Evolutionary conservation across 2,113 vertebrate genomes (phyloP), one percentile per base, ranked within the genome.

Genomic region (Entomyzon cyanotis): DNA sequence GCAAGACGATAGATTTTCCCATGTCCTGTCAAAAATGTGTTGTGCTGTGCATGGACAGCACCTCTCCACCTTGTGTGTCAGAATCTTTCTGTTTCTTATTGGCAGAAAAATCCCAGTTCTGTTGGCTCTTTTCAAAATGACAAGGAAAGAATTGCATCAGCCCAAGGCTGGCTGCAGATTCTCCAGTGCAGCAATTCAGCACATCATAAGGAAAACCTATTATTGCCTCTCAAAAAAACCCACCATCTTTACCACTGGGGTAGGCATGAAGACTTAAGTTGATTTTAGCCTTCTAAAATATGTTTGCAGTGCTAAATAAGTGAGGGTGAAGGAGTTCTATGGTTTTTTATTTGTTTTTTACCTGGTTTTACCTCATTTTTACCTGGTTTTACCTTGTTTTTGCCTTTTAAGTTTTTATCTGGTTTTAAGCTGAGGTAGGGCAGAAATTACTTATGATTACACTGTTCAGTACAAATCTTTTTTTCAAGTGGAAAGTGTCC

Each of bases 241-340:
- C 4, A 22, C 14, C n/a, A 15, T 37, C 12, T 23, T 37, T 31
- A 27, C 8, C n/a, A 49, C 3, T 28, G 21, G 30, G 12, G 2
- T 65, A 47, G 56, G 18, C 28, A 11, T 7, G 30, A 70, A 62
- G 23, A 14, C 14, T 62, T 41, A 35, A 3, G 8, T 19, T 47
- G 22, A 41, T 56, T 31, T 53, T 56, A 93, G 16, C 4, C 12
- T 49, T 19, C 22, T 37, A 21, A 83, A 79, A 42, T 17, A 62
- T 2, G 0, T 33, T 87, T 59, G 15, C 7, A 27, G 15, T 35
- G 8, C 2, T 60, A 60, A 71, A 42, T 64, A 60, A 55, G 46
- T 8, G 49, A 58, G 7, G 0, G 1, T 16, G 7, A 74, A 73
- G 7, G 11, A 47, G 5, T 25, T 84, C 39, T 5, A 23, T 2